These are phyloP conservation scores for Setipinna tenuifilis DNA, from an alignment of 2,797 vertebrate species.

Conservation along the genomic window DNA sequence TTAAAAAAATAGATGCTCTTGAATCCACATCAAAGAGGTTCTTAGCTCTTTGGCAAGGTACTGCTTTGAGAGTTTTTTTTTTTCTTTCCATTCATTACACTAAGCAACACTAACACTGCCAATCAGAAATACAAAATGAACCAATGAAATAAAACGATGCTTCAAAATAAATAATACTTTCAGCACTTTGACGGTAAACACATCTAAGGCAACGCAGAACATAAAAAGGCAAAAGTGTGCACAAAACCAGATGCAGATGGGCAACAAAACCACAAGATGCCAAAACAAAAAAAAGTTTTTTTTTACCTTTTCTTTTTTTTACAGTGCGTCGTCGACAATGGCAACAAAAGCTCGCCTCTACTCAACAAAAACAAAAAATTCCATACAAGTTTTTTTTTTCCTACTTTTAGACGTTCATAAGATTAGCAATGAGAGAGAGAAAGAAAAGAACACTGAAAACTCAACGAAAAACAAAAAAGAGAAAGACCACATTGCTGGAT, in stretches of 20 bases:
- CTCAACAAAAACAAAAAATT: conserved; percentile 11
- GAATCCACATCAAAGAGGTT: conserved; percentile 99
- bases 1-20: conserved; percentile 99
- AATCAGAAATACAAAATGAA: conserved; percentile 85
- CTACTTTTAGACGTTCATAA: conserved; percentile 87
- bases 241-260: conserved; percentile 38
- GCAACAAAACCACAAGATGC: conserved; percentile 39
- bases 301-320: conserved; percentile 51
- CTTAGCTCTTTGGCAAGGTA: conserved; percentile 99
- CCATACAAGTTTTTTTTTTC: conserved; percentile 69
- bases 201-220: conserved; percentile 80
- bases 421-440: conserved; percentile 70
- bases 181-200: conserved; percentile 78
- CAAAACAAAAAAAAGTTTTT: neutral
- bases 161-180: conserved; percentile 76
- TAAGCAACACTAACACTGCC: conserved; percentile 88
- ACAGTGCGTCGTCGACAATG: conserved; percentile 85
- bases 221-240: conserved; percentile 69
- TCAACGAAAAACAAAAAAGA: conserved; percentile 39
- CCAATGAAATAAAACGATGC: conserved; percentile 58
- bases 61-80: conserved; percentile 92
- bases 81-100: conserved; percentile 87
- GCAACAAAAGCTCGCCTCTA: neutral
- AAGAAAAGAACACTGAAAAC: conserved; percentile 29
- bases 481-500: conserved; percentile 86